These are phyloP conservation scores for Raja brachyura DNA, from an alignment of 2,113 vertebrate genomes.

Conservation along the genomic window DNA sequence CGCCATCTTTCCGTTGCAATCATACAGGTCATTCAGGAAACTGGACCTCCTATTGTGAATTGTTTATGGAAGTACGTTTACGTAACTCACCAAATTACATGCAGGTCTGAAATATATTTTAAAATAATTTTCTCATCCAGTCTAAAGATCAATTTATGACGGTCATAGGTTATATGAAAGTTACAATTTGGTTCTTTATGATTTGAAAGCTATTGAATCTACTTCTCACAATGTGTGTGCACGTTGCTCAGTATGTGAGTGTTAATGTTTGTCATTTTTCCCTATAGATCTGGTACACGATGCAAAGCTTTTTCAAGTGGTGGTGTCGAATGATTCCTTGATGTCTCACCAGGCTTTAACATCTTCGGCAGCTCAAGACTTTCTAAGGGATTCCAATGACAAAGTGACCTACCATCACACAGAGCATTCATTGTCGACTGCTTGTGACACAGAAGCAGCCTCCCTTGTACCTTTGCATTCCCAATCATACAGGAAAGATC, in stretches of 20 bases:
- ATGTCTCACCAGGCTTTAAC: conserved; percentile 90
- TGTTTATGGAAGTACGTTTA: not conserved
- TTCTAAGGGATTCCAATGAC: conserved; percentile 69
- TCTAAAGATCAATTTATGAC: not conserved
- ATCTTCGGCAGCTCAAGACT: conserved; percentile 80
- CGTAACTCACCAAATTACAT: not conserved
- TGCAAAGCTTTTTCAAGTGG: conserved; percentile 85
- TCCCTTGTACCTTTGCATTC: conserved; percentile 73
- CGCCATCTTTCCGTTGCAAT: no score
- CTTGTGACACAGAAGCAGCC: conserved; percentile 74
- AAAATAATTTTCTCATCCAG: not conserved
- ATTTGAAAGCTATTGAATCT: not conserved
- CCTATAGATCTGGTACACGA: conserved; percentile 80
- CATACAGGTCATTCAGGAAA: no score
- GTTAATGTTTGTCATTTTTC: not conserved
- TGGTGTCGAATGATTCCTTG: conserved; percentile 90
- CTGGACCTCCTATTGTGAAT: no score
- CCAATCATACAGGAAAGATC: conserved; percentile 87
- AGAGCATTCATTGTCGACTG: conserved; percentile 71
- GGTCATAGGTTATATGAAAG: not conserved
- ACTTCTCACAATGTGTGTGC: not conserved
- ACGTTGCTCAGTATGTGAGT: not conserved
- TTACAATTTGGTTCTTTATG: not conserved
- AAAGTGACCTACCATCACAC: conserved; percentile 71
- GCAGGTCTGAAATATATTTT: not conserved